These are phyloP conservation scores for Listronotus oregonensis DNA, from an alignment of 1,140 invertebrate genomes.

Conservation along the genomic window DNA sequence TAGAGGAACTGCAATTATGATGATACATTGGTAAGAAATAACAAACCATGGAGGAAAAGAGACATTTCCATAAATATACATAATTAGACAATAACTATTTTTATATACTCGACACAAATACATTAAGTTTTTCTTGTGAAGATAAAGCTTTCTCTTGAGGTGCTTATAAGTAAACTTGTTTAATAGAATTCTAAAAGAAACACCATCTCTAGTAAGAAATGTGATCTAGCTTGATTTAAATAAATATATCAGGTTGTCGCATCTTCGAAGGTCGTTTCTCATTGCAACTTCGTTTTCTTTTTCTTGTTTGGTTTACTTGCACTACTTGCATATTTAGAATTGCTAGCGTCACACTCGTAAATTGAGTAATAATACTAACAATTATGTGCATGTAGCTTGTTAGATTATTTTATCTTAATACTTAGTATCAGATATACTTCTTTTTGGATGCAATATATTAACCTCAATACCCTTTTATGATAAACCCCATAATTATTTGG, in stretches of 20 bases:
- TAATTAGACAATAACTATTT: neutral
- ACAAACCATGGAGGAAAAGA: too few relatives aligned
- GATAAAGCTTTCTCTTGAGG: neutral
- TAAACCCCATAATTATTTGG: too few relatives aligned
- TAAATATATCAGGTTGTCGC: constrained; percentile 5
- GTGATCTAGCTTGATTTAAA: neutral
- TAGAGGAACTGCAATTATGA: too few relatives aligned
- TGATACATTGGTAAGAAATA: too few relatives aligned
- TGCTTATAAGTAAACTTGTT: constrained; percentile 7
- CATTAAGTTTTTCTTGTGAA: neutral
- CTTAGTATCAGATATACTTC: too few relatives aligned
- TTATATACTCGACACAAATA: neutral
- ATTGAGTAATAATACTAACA: too few relatives aligned
- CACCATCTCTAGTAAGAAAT: neutral
- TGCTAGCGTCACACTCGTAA: too few relatives aligned
- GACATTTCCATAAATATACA: too few relatives aligned
- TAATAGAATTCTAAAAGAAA: neutral
- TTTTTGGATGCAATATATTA: too few relatives aligned
- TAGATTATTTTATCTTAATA: too few relatives aligned
- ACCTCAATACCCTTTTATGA: too few relatives aligned
- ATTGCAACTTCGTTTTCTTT: neutral
- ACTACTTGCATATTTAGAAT: neutral
- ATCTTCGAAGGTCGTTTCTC: constrained; percentile 2
- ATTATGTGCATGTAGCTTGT: too few relatives aligned
- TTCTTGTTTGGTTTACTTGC: constrained; percentile 2